Evolutionary conservation across 2,888 invertebrate species (phyloP).

Genomic region (Trissoscelio sp.): DNA sequence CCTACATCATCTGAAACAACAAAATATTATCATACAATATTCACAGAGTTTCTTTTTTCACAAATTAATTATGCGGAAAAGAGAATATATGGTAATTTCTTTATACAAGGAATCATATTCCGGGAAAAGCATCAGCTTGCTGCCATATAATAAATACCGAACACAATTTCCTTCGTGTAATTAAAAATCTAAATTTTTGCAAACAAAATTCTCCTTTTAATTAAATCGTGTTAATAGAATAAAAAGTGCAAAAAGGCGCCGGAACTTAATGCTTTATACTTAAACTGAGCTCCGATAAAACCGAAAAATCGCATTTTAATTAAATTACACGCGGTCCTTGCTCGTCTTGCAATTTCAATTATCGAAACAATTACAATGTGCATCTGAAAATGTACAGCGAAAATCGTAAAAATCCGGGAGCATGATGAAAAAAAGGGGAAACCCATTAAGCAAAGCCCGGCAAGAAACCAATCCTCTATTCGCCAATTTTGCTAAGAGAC

Average conservation of each 20-base stretch:
- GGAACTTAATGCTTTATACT: slow-evolving; percentile 1
- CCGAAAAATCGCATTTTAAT: slow-evolving; percentile 41
- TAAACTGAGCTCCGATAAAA: slow-evolving; percentile 26
- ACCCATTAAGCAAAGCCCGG: slow-evolving; percentile 8
- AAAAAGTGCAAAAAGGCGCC: not conserved
- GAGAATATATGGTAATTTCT: slow-evolving; percentile 16
- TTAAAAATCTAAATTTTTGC: slow-evolving; percentile 50
- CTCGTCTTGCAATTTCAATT: slow-evolving; percentile 10
- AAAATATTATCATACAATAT: not conserved
- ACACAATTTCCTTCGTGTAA: slow-evolving; percentile 49
- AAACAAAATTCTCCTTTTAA: slow-evolving; percentile 47
- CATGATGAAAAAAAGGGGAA: slow-evolving; percentile 5
- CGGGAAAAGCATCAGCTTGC: slow-evolving; percentile 15
- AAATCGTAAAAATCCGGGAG: slow-evolving; percentile 9
- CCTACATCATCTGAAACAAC: not conserved
- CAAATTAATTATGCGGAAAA: slow-evolving; percentile 10
- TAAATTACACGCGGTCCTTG: slow-evolving; percentile 25
- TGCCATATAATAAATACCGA: slow-evolving; percentile 32
- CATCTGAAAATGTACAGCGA: not conserved
- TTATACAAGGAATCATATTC: slow-evolving; percentile 25
- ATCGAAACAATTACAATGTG: slow-evolving; percentile 34
- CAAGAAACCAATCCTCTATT: slow-evolving; percentile 23
- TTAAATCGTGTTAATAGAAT: slow-evolving; percentile 26
- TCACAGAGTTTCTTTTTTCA: not conserved
- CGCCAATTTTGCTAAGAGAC: slow-evolving; percentile 30